Evolutionary conservation across 1,140 invertebrate genomes (phyloP).

Genomic region (Berghia stephanieae): DNA sequence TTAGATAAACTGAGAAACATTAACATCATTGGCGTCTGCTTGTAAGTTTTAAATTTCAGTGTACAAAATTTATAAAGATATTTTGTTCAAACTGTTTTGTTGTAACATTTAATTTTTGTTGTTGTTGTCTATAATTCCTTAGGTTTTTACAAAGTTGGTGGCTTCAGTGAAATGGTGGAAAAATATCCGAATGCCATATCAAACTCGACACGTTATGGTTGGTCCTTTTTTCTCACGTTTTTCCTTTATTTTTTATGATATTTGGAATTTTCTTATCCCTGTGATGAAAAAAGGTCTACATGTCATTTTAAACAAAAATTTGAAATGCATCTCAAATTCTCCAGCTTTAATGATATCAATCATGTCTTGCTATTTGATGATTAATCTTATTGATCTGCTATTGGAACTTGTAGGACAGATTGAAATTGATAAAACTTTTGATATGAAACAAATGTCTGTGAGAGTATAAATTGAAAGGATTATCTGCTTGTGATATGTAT

Average conservation of each 20-base stretch:
- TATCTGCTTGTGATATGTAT: no score
- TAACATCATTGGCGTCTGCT: no score
- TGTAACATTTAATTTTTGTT: not conserved
- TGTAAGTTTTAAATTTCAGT: no score
- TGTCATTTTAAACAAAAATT: not conserved
- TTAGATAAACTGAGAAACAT: no score
- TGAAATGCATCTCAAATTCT: not conserved
- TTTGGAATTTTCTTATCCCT: not conserved
- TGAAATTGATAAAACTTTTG: no score
- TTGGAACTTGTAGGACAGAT: no score
- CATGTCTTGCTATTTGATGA: not conserved
- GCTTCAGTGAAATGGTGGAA: slow-evolving; percentile 64
- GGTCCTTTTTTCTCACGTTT: no score
- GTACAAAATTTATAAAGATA: no score
- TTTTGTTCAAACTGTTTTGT: no score
- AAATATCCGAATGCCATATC: slow-evolving; percentile 68
- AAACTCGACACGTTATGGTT: slow-evolving; percentile 45
- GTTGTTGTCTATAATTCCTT: not conserved
- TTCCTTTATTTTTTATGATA: no score
- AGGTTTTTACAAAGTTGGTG: slow-evolving; percentile 68
- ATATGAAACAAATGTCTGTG: no score
- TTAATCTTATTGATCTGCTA: not conserved
- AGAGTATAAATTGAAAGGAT: no score
- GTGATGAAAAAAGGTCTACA: not conserved
- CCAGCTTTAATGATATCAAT: not conserved